A percentile compares a stretch with the other conserved stretches of the same genome.
Evolutionary conservation across 2,113 vertebrate genomes (phyloP).

Genomic region (Neotragus pygmaeus): DNA sequence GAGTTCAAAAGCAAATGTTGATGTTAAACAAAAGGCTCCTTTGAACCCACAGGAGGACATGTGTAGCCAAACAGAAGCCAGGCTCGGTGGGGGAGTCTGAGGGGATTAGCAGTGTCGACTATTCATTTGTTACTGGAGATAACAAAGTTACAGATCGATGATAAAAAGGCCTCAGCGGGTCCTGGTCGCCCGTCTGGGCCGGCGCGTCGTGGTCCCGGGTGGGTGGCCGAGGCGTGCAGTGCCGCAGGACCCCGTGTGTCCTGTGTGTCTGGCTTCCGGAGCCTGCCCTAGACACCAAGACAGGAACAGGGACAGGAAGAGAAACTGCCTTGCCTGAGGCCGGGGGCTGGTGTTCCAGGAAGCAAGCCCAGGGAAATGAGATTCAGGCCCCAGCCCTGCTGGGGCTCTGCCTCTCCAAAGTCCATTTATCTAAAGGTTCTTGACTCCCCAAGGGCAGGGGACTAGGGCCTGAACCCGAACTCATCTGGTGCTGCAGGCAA

Average conservation of each 20-base stretch:
- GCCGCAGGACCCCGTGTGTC: background rate
- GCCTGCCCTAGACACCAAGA: too few species aligned
- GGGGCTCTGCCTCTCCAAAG: background rate
- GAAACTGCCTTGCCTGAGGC: background rate
- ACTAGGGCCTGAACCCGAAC: too few species aligned
- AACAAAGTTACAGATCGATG: background rate
- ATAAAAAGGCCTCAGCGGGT: slow-evolving; percentile 26
- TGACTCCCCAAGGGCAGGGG: background rate
- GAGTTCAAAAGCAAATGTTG: slow-evolving; percentile 56
- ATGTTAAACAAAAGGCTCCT: slow-evolving; percentile 58
- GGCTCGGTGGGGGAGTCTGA: fast-evolving
- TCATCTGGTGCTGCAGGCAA: background rate
- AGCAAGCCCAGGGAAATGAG: background rate
- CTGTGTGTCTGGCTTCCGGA: fast-evolving
- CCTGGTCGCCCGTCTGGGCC: background rate
- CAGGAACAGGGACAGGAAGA: background rate
- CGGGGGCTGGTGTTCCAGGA: background rate
- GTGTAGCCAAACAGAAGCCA: background rate
- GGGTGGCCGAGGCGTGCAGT: fast-evolving
- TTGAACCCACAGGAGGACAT: background rate
- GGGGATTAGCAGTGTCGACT: background rate
- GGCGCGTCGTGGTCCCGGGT: background rate
- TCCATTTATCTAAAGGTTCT: background rate
- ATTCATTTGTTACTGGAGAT: background rate
- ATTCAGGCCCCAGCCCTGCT: background rate